Conservation (phyloP, 2,797 vertebrate genomes). For the Arremon aurantiirostris region DNA sequence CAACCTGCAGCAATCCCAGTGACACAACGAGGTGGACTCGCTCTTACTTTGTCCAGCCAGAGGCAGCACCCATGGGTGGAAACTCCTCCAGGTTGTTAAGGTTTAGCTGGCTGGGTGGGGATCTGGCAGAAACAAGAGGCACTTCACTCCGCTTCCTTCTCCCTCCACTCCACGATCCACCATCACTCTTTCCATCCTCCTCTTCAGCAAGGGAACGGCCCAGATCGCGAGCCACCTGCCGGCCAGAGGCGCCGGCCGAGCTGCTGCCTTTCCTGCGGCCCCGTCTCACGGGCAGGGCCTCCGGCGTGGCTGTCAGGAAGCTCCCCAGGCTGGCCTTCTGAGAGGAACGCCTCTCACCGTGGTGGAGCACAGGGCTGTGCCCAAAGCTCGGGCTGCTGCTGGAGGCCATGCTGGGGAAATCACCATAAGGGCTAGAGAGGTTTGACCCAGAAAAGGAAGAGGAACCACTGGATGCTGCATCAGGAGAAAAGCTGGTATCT, state of each 20-base stretch:
- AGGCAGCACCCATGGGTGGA: slow-evolving; percentile 85
- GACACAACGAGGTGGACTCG: background rate
- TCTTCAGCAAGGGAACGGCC: slow-evolving; percentile 70
- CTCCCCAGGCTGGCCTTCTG: slow-evolving; percentile 79
- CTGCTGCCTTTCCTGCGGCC: slow-evolving; percentile 48
- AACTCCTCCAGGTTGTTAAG: slow-evolving; percentile 95
- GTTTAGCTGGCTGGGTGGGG: slow-evolving; percentile 79
- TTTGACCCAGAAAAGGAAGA: slow-evolving; percentile 55
- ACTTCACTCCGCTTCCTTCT: slow-evolving; percentile 65
- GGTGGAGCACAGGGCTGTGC: slow-evolving; percentile 73
- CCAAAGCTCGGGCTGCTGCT: slow-evolving; percentile 79
- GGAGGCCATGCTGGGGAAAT: background rate
- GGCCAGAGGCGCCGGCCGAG: background rate
- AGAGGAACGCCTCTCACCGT: slow-evolving; percentile 66
- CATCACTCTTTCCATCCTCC: slow-evolving; percentile 66
- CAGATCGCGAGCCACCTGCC: slow-evolving; percentile 67
- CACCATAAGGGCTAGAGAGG: slow-evolving; percentile 29
- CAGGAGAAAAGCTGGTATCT: slow-evolving; percentile 39
- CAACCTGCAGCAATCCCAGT: background rate
- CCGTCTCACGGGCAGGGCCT: slow-evolving; percentile 61
- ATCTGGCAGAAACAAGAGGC: slow-evolving; percentile 61
- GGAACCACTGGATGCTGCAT: slow-evolving; percentile 12
- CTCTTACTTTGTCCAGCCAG: slow-evolving; percentile 80
- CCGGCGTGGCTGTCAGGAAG: slow-evolving; percentile 70
- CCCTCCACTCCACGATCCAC: slow-evolving; percentile 35